Evolutionary conservation across 2,797 vertebrate species (phyloP), one percentile per base, ranked within the genome.

Genomic region (Microchirus variegatus): DNA sequence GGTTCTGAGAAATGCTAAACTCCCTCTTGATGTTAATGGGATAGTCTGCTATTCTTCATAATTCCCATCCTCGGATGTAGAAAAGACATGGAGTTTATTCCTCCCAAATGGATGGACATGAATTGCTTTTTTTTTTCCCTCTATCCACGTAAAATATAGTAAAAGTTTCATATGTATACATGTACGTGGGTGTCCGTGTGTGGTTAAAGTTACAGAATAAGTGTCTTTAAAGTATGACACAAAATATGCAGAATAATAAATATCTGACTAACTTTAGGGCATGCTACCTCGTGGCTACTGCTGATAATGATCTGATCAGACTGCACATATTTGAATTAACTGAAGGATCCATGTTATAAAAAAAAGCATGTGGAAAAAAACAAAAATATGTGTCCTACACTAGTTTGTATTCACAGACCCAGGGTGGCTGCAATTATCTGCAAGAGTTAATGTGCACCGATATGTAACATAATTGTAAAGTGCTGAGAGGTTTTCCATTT

Each of bases 21-120:
- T 83, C 55, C 65, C 84, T 83, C 87, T 89, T 91, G 81, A 90
- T 90, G 83, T 76, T 90, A 91, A 92, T 87, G 87, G 82, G 79
- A 89, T 83, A 86, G 81, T 87, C 84, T 82, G 76, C 50, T 73
- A 73, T 85, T 83, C 72, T 85, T 88, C 63, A 85, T 83, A 81
- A 81, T 66, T 78, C 48, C 45, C 77, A 81, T 88, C 67, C 73
- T 90, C 51, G 8, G 74, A 87, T 88, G 49, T 81, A 81, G 41
- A 80, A 67, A 83, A 86, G 71, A 85, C 71, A 67, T 80, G 78
- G 54, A 38, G 80, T 77, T 82, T 61, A 79, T 89, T 90, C 82
- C 73, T 66, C 74, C 83, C 62, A 87, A 85, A 80, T 75, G 61
- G 16, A 68, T 74, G 19, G 18, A 65, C 67, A 69, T 74, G 54